These are phyloP conservation scores for Orchesellides sinensis DNA, from an alignment of 2,888 invertebrate species.

Conservation along the genomic window DNA sequence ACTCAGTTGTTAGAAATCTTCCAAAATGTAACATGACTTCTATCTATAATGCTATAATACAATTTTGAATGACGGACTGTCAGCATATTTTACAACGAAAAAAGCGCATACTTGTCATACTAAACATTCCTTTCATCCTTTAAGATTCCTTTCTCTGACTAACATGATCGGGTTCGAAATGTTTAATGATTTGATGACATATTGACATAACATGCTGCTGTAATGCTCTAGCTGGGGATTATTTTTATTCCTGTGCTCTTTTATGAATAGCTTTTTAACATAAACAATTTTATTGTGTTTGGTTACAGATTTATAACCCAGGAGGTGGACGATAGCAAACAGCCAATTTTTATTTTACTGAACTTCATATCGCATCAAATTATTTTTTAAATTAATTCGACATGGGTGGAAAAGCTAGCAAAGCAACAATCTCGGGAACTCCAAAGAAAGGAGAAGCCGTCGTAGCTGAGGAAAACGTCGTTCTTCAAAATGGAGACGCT, in stretches of 20 bases:
- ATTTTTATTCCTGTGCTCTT: neutral
- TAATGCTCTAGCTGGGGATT: neutral
- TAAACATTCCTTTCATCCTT: neutral
- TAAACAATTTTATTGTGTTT: slow-evolving; percentile 3
- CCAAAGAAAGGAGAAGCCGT: slow-evolving; percentile 72
- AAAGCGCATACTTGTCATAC: neutral
- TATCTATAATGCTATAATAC: neutral
- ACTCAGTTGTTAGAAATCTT: too few species aligned
- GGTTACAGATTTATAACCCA: slow-evolving; percentile 33
- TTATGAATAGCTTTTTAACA: neutral
- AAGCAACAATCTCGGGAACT: slow-evolving; percentile 71
- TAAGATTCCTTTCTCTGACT: neutral
- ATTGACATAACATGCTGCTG: neutral
- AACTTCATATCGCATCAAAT: slow-evolving; percentile 5
- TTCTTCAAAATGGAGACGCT: slow-evolving; percentile 73
- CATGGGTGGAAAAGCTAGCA: slow-evolving; percentile 74
- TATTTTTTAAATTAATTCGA: slow-evolving; percentile 34
- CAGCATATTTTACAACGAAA: slow-evolving; percentile 3
- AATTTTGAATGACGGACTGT: neutral
- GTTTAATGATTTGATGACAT: neutral
- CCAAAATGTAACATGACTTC: neutral
- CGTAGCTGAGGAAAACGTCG: slow-evolving; percentile 69
- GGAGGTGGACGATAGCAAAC: slow-evolving; percentile 8
- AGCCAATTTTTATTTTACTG: slow-evolving; percentile 4
- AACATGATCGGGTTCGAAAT: too few species aligned